Percentiles rank a stretch among this genome's conserved stretches.
Evolutionary conservation across 2,113 vertebrate genomes (phyloP).

Genomic region (Myotis davidii): DNA sequence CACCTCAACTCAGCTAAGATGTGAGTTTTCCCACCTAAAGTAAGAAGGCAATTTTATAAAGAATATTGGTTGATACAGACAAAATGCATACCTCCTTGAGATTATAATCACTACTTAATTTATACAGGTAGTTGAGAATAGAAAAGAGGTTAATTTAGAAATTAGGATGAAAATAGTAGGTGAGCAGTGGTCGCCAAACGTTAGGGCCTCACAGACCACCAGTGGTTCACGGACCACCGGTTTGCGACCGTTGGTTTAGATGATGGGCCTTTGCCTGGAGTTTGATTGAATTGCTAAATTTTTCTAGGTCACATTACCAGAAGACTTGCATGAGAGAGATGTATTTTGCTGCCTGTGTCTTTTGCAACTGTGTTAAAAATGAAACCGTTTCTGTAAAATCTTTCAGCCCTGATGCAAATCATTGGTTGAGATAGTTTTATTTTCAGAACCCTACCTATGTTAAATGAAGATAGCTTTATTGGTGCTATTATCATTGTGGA

Average conservation of each 20-base stretch:
- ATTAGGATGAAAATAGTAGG: not conserved
- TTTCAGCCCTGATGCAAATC: not conserved
- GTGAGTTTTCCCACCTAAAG: not conserved
- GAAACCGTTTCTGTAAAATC: not conserved
- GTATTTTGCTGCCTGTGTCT: not conserved
- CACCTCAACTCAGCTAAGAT: not conserved
- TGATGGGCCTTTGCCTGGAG: not conserved
- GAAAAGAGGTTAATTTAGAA: not conserved
- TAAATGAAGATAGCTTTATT: not conserved
- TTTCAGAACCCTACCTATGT: conserved; percentile 11
- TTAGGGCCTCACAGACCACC: no score
- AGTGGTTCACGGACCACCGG: accelerated
- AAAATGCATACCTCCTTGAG: not conserved
- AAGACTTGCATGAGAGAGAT: not conserved
- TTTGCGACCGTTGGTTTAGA: not conserved
- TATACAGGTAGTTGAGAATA: not conserved
- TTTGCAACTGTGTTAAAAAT: conserved; percentile 20
- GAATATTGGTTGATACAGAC: not conserved
- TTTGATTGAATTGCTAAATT: not conserved
- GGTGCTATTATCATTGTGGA: not conserved
- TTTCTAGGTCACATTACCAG: not conserved
- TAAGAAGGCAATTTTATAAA: not conserved
- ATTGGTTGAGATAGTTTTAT: not conserved
- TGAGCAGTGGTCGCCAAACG: not conserved
- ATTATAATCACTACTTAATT: not conserved